Conservation (phyloP, 2,113 vertebrate species). For the Mesoclemmys tuberculata region DNA sequence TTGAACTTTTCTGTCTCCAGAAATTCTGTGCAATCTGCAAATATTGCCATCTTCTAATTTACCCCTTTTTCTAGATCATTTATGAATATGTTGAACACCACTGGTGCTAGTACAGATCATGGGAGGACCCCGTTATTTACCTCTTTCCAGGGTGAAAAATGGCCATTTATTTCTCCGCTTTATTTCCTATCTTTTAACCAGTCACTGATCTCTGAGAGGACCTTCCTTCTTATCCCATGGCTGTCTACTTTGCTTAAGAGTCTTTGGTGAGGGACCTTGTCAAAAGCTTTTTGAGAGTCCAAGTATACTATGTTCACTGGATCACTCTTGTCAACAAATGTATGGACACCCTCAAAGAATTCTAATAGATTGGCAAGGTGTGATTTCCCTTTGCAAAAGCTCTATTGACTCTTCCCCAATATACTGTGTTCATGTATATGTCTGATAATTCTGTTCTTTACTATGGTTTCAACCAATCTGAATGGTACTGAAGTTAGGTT, state of each 20-base stretch:
- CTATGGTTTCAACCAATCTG: not conserved
- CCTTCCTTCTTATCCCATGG: not conserved
- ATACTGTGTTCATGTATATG: not conserved
- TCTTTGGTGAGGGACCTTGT: not conserved
- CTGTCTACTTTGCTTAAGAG: not conserved
- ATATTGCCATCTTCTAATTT: not conserved
- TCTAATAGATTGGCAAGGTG: not conserved
- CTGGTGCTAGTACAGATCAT: too few relatives aligned
- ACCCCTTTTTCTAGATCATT: not conserved
- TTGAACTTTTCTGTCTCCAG: not conserved
- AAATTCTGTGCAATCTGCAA: not conserved
- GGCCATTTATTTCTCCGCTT: too few relatives aligned
- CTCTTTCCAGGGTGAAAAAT: too few relatives aligned
- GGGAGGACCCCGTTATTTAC: not conserved
- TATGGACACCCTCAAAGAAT: not conserved
- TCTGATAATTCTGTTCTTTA: not conserved
- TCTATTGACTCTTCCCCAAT: not conserved
- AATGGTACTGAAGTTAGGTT: not conserved
- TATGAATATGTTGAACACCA: not conserved
- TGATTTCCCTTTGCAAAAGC: not conserved
- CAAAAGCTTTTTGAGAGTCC: not conserved
- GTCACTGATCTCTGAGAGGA: not conserved
- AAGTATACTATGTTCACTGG: not conserved
- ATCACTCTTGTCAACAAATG: not conserved
- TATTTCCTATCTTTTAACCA: too few relatives aligned